Evolutionary conservation across 2,797 vertebrate species (phyloP), one percentile per base, ranked within the genome.

Genomic region (Hozukius guyotensis): DNA sequence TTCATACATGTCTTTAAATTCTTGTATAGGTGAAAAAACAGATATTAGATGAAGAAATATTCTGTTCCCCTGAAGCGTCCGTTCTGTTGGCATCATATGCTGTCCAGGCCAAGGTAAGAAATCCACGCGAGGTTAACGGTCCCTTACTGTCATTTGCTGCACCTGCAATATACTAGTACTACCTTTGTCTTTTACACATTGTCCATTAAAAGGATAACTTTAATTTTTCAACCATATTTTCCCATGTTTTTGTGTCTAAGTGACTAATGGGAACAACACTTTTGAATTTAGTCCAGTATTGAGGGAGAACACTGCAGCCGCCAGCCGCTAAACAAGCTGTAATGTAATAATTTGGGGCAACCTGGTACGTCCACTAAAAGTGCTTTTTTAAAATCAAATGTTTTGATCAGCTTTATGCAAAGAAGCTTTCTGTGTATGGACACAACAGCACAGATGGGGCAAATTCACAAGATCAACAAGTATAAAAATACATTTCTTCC

Each of bases 41-140:
- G 93, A 98, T 98, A 87, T 88, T 99, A 80, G 96, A 98, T 93
- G 98, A 98, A 82, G 97, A 98, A 92, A 99, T 99, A 86, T 97
- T 97, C 90, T 99, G 98, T 78, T 98, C 97, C 69, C 97, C 97
- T 3, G 97, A 99, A 93, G 97, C 97, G 52, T 97, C 97, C 6
- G 97, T 99, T 84, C 94, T 99, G 52, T 87, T 99, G 90, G 97
- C 98, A 14, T 99, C 97, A 3, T 98, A 98, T 59, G 97, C 98
- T 65, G 97, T 99, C 85, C 98, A 98, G 93, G 97, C 97, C 74
- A 98, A 98, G 97, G 98, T 98, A 86, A 89, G 72, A 38, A 8
- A 25, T 20, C 55, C 0, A 6, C 29, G 0, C 36, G 31, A n/a
- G 20, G 20, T 52, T 25, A 64, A 68, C 61, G 18, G 32, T 56